phyloP scores from a whole-genome alignment of 2,888 invertebrate genomes.

The Agrochola litura region DNA sequence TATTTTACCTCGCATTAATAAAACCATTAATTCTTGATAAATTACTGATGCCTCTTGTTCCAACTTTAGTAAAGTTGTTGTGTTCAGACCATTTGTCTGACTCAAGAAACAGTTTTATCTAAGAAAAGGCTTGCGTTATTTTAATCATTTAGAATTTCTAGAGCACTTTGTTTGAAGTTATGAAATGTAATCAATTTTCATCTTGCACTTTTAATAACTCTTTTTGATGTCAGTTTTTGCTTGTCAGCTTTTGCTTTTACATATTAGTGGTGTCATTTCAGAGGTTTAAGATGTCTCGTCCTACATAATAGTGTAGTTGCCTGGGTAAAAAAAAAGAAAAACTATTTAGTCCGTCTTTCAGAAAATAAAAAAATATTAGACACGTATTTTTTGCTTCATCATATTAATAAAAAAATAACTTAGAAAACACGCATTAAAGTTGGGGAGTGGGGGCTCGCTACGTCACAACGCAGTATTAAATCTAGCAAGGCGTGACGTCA shows the following conservation, averaged over 20 bases:
- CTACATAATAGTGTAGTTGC: not conserved
- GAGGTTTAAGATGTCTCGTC: not conserved
- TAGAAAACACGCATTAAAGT: no score
- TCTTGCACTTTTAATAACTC: slow-evolving; percentile 1
- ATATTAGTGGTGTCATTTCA: not conserved
- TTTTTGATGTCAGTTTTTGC: not conserved
- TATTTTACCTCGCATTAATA: slow-evolving; percentile 58
- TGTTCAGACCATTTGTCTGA: slow-evolving; percentile 56
- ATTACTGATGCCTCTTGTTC: slow-evolving; percentile 56
- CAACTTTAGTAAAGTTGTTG: slow-evolving; percentile 55
- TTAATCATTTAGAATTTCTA: slow-evolving; percentile 20
- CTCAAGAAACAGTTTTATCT: slow-evolving; percentile 33
- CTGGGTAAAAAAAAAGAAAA: no score
- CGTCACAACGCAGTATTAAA: no score
- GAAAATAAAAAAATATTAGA: no score
- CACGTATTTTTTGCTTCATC: no score
- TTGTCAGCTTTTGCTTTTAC: no score
- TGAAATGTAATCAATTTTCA: slow-evolving; percentile 32
- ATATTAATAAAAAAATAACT: no score
- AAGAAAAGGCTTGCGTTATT: slow-evolving; percentile 17
- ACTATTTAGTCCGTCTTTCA: no score
- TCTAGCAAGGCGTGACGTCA: no score
- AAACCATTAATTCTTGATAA: slow-evolving; percentile 64
- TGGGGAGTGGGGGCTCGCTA: no score
- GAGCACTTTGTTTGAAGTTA: slow-evolving; percentile 10